phyloP scores from a whole-genome alignment of 2,888 invertebrate species.

The Diplazon laetatorius region DNA sequence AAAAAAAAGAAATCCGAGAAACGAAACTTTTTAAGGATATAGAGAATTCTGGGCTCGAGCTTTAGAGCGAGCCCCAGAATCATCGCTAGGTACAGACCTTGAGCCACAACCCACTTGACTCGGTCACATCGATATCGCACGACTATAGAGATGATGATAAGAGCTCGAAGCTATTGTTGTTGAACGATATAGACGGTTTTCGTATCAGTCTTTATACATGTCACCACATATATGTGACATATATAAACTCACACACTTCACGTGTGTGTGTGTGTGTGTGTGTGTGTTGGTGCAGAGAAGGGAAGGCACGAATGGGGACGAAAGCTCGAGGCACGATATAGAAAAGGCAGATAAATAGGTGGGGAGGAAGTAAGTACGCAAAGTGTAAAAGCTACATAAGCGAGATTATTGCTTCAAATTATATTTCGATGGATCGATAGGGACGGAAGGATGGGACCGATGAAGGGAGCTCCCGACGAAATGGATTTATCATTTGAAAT shows the following conservation, averaged over 20 bases:
- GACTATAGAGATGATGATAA: slow-evolving; percentile 20
- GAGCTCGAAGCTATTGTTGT: slow-evolving; percentile 43
- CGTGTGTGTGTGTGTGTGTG: neutral
- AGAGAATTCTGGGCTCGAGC: no score
- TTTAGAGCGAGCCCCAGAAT: neutral
- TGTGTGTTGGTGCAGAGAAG: neutral
- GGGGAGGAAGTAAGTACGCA: slow-evolving; percentile 4
- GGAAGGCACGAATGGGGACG: neutral
- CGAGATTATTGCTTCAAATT: slow-evolving; percentile 41
- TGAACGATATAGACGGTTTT: slow-evolving; percentile 33
- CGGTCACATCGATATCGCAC: slow-evolving; percentile 28
- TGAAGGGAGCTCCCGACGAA: slow-evolving; percentile 9
- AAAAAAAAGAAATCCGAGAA: slow-evolving; percentile 6
- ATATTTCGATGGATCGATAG: slow-evolving; percentile 34
- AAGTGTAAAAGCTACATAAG: slow-evolving; percentile 18
- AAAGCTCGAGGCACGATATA: neutral
- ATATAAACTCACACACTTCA: neutral
- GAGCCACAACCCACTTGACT: slow-evolving; percentile 18
- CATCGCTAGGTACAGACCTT: slow-evolving; percentile 29
- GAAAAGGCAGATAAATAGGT: slow-evolving; percentile 9
- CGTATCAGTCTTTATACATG: slow-evolving; percentile 19
- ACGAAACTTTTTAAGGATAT: slow-evolving; percentile 31
- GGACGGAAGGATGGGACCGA: no score
- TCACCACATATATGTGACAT: neutral
- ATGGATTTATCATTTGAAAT: slow-evolving; percentile 41